Evolutionary conservation across 2,797 vertebrate genomes (phyloP).

Genomic region (Thripadectes ignobilis): DNA sequence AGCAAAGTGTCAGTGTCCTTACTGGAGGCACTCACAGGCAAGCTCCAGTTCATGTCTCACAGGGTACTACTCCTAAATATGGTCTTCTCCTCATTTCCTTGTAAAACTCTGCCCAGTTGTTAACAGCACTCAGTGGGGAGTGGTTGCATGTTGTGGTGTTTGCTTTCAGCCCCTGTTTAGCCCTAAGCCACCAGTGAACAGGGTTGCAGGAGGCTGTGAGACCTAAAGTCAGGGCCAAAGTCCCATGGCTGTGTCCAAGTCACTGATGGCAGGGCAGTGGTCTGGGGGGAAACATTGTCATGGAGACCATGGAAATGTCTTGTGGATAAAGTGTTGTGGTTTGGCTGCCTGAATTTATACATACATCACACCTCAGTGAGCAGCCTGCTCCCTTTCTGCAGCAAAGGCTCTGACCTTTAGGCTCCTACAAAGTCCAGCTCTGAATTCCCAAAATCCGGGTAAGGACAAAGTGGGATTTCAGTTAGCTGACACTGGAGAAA

Average conservation of each 20-base stretch:
- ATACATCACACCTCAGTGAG: fast-evolving
- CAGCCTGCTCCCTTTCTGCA: background rate
- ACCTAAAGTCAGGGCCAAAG: background rate
- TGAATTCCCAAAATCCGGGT: background rate
- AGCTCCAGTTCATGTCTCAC: background rate
- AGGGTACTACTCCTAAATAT: background rate
- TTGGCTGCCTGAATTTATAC: background rate
- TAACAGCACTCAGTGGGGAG: background rate
- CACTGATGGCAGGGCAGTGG: background rate
- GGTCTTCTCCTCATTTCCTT: background rate
- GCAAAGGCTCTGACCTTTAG: background rate
- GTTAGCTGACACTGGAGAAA: background rate
- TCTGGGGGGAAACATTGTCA: background rate
- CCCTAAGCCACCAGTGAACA: background rate
- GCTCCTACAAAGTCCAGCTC: background rate
- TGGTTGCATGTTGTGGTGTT: background rate
- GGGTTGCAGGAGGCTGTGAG: background rate
- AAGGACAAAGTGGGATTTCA: background rate
- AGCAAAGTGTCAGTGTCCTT: background rate
- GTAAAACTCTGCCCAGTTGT: fast-evolving
- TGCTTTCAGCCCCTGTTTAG: background rate
- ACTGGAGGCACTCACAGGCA: background rate
- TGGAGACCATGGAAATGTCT: background rate
- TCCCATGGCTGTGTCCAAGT: no score
- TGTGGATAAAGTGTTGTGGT: background rate